Evolutionary conservation across 1,140 invertebrate species (phyloP).

Genomic region (Platorchestia sp.): DNA sequence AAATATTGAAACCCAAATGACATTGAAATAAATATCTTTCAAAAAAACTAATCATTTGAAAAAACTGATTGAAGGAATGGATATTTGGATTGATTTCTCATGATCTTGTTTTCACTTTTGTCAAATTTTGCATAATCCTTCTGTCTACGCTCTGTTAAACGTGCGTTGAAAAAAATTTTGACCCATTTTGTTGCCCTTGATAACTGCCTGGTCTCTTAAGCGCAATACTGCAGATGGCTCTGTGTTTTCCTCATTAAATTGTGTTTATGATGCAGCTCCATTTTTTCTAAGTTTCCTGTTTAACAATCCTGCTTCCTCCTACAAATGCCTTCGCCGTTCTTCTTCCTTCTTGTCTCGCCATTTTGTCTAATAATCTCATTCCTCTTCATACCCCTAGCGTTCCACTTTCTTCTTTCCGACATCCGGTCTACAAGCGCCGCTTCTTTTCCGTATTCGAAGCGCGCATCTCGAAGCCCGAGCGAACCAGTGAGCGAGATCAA

Average conservation of each 20-base stretch:
- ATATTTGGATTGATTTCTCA: too few relatives aligned
- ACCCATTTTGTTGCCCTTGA: background rate
- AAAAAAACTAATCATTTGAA: too few relatives aligned
- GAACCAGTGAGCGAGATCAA: slow-evolving; percentile 22
- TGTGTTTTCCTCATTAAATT: background rate
- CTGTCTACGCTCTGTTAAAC: background rate
- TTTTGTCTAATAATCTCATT: background rate
- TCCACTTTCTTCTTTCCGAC: too few relatives aligned
- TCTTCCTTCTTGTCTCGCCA: background rate
- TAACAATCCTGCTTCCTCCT: background rate
- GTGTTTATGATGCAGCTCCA: background rate
- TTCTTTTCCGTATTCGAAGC: background rate
- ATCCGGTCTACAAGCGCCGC: background rate
- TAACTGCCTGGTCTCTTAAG: background rate
- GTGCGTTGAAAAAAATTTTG: too few relatives aligned
- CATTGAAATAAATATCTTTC: too few relatives aligned
- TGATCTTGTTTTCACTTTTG: background rate
- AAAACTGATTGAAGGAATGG: too few relatives aligned
- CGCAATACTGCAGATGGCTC: background rate
- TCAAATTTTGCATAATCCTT: background rate
- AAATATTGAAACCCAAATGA: too few relatives aligned
- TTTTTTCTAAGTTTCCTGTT: too few relatives aligned
- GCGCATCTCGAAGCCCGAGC: background rate
- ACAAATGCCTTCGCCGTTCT: too few relatives aligned
- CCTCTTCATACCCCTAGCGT: background rate